Evolutionary conservation across 1,140 invertebrate genomes (phyloP).

Genomic region (Trinorchestia longiramus): DNA sequence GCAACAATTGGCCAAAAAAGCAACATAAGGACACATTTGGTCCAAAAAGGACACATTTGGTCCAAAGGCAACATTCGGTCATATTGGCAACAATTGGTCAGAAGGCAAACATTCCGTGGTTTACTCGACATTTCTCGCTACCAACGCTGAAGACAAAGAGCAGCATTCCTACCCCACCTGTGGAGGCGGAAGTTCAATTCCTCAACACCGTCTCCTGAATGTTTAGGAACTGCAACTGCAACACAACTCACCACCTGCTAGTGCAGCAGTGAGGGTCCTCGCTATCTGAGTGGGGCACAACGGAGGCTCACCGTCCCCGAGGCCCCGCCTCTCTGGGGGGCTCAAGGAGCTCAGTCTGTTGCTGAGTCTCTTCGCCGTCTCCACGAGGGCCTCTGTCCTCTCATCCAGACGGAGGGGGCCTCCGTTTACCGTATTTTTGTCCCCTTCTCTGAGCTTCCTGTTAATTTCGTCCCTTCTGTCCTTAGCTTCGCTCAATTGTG

Average conservation of each 20-base stretch:
- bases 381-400: neutral
- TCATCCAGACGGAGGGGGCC: neutral
- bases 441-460: constrained; percentile 29
- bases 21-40: no score
- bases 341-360: constrained; percentile 6
- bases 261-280: neutral
- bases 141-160: no score
- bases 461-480: constrained; percentile 38
- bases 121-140: no score
- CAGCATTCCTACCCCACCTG: no score
- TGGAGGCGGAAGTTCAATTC: no score
- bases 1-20: no score
- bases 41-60: no score
- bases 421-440: neutral
- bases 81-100: no score
- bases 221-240: no score
- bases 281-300: neutral
- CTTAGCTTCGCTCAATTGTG: neutral
- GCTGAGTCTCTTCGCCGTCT: neutral
- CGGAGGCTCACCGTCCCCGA: neutral
- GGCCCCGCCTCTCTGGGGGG: neutral
- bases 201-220: no score
- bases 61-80: no score
- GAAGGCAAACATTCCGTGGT: no score
- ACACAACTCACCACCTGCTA: neutral